These are phyloP conservation scores for Lamellibrachia luymesi DNA, from an alignment of 1,140 invertebrate genomes.

Conservation along the genomic window DNA sequence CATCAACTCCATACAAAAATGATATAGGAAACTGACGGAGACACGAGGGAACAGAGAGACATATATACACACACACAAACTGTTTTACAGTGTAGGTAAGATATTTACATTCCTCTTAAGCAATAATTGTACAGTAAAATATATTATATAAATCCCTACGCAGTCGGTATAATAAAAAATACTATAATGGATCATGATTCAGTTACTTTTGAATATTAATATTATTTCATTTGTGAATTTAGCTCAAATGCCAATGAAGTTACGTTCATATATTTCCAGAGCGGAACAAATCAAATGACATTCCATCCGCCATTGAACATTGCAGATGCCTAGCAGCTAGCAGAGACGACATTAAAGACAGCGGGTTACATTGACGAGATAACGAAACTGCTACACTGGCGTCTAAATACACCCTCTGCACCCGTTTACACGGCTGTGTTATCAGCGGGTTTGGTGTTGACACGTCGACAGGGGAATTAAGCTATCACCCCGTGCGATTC, in stretches of 20 bases:
- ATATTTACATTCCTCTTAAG: no score
- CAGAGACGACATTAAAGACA: background rate
- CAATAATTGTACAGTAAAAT: no score
- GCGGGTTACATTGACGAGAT: background rate
- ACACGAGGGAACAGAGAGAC: no score
- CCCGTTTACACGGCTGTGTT: background rate
- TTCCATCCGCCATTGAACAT: background rate
- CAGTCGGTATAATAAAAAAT: no score
- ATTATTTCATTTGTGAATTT: background rate
- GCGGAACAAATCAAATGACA: background rate
- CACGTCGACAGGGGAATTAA: background rate
- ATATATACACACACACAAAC: no score
- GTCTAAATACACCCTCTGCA: background rate
- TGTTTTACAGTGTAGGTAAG: no score
- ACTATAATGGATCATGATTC: no score
- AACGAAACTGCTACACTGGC: background rate
- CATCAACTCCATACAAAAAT: no score
- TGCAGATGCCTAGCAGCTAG: background rate
- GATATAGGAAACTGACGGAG: no score
- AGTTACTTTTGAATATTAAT: background rate
- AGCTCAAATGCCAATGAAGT: background rate
- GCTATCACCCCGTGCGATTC: background rate
- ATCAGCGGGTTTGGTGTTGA: background rate
- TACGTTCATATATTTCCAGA: background rate
- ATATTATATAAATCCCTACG: no score